phyloP scores from a whole-genome alignment of 2,113 vertebrate species.

The Calidris pugnax region DNA sequence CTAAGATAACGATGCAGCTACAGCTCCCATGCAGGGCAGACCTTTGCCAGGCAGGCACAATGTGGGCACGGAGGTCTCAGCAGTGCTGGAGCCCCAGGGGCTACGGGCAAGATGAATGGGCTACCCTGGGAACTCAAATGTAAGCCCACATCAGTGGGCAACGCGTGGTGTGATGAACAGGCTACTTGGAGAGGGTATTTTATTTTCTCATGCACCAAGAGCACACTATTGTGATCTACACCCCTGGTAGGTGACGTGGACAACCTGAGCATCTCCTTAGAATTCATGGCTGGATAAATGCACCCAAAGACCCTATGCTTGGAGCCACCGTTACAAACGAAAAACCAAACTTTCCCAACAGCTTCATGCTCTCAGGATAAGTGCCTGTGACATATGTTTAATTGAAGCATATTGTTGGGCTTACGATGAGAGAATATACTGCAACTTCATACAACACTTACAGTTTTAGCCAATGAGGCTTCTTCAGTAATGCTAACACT shows the following conservation, averaged over 20 bases:
- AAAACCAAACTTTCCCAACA: not conserved
- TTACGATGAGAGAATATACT: slow-evolving; percentile 21
- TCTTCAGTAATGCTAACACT: slow-evolving; percentile 49
- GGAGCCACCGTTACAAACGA: not conserved
- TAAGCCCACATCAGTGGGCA: not conserved
- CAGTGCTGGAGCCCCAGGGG: not conserved
- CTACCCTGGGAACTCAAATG: not conserved
- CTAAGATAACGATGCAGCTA: not conserved
- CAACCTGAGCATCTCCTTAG: not conserved
- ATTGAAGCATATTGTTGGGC: not conserved
- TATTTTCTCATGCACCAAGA: not conserved
- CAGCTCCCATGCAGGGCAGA: not conserved
- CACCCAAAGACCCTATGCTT: not conserved
- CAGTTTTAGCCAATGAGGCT: slow-evolving; percentile 31
- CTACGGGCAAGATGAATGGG: not conserved
- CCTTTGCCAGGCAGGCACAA: not conserved
- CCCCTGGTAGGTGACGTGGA: not conserved
- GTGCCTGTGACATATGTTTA: slow-evolving; percentile 22
- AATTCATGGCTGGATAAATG: not conserved
- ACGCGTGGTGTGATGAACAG: fast-evolving
- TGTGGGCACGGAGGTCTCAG: not conserved
- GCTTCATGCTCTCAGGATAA: not conserved
- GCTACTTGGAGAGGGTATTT: not conserved
- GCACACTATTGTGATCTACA: not conserved
- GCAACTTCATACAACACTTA: slow-evolving; percentile 32